Evolutionary conservation across 1,140 invertebrate species (phyloP), one percentile per base, ranked within the genome.

Genomic region (Bombus ignitus): DNA sequence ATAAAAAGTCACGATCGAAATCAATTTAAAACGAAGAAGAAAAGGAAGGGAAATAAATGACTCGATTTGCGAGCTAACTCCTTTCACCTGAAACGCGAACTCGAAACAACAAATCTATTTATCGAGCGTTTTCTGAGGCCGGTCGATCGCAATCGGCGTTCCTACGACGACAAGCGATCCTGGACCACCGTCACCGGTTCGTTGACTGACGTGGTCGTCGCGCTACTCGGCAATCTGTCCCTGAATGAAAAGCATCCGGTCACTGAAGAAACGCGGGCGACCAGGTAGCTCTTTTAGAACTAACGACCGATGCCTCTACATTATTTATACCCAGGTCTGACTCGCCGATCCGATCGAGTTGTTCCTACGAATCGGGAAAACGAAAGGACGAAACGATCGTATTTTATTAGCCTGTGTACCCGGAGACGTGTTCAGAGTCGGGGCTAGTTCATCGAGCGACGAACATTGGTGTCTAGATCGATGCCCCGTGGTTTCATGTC

Each of bases 261-360:
- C 15, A 62, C 77, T 62, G 70, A 76, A 82, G 88, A 90, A 89
- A 89, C 70, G 78, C 78, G 81, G 44, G 74, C 73, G 65, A 59
- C 59, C 68, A 72, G 68, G 65, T 66, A 85, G 79, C 79, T 85
- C 88, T 88, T 90, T 88, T 86, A 88, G 81, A 90, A 62, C 81
- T 90, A 90, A 88, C 88, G 88, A 90, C 89, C 77, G 77, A 86
- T 87, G 81, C 71, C 57, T 90, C 83, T 90, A 90, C 89, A 90
- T 90, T 90, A 90, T 90, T 90, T 90, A 90, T 90, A 90, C 68
- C 39, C 77, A 62, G 53, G 71, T 53, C 76, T 68, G 76, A 35
- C 37, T 68, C 68, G 72, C 37, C 82, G 68, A 86, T 78, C 47
- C 68, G 79, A 90, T 53, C 47, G 47, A 53, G 75, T 81, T 72